These are phyloP conservation scores for Cephus runcator DNA, from an alignment of 2,888 invertebrate species.

Conservation along the genomic window DNA sequence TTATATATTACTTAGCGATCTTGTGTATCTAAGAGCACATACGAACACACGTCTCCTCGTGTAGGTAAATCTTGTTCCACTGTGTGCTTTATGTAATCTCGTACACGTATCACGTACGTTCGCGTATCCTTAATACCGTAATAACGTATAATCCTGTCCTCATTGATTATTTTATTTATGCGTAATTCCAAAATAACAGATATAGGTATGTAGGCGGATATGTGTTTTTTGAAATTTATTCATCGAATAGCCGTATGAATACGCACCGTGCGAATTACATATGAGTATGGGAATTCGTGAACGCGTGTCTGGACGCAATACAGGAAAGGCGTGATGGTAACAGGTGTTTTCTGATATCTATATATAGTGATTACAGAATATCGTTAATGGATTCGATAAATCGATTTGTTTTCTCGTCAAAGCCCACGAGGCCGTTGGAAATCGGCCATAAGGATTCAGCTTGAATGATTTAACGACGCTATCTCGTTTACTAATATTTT, in stretches of 20 bases:
- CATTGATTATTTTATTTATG: background rate
- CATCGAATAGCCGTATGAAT: too few species aligned
- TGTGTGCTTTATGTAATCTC: background rate
- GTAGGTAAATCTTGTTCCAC: background rate
- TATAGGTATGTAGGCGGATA: background rate
- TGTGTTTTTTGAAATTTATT: too few species aligned
- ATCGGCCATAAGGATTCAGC: background rate
- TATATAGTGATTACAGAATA: conserved; percentile 43
- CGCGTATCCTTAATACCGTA: background rate
- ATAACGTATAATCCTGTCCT: background rate
- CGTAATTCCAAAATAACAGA: background rate
- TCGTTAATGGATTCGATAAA: conserved; percentile 44
- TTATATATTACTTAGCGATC: background rate
- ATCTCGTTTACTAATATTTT: background rate
- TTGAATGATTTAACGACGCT: background rate
- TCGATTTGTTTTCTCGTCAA: conserved; percentile 32
- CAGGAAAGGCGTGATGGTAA: background rate
- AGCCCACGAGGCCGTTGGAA: conserved; percentile 25
- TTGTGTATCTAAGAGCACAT: background rate
- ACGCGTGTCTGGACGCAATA: background rate
- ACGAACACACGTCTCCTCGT: background rate
- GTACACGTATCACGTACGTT: background rate
- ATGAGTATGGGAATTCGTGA: background rate
- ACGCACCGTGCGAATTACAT: too few species aligned
- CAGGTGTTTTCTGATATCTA: conserved; percentile 38